These are phyloP conservation scores for Aviceda subcristata DNA, from an alignment of 2,113 vertebrate genomes.

Conservation along the genomic window DNA sequence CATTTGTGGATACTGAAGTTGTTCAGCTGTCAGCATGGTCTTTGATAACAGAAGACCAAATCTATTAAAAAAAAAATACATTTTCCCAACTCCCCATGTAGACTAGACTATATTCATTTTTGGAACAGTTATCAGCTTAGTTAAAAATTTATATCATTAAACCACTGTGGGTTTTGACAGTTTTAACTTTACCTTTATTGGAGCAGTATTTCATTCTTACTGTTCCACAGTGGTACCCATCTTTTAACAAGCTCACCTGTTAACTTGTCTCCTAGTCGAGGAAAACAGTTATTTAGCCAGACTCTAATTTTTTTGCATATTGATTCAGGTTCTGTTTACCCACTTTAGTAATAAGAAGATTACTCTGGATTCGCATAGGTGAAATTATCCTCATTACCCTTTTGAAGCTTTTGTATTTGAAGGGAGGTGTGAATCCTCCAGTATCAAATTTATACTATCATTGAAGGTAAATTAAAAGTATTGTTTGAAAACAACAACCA, in stretches of 20 bases:
- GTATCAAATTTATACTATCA: neutral
- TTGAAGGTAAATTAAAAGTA: neutral
- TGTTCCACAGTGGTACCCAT: neutral
- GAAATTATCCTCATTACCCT: neutral
- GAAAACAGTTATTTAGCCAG: neutral
- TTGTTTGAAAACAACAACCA: neutral
- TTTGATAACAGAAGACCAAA: neutral
- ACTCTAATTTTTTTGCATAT: neutral
- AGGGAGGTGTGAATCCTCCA: neutral
- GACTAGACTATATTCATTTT: neutral
- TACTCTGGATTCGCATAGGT: neutral
- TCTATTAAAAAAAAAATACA: neutral
- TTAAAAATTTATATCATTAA: constrained; percentile 5
- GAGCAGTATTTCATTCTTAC: neutral
- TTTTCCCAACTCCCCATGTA: neutral
- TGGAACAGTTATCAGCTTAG: neutral
- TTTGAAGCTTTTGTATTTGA: neutral
- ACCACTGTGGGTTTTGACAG: neutral
- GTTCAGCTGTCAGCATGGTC: neutral
- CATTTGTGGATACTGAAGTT: neutral
- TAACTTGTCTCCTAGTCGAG: neutral
- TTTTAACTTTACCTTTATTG: neutral
- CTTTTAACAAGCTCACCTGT: neutral
- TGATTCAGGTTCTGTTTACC: neutral
- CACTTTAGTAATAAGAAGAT: neutral